These are phyloP conservation scores for Lindbergichthys nudifrons DNA, from an alignment of 2,797 vertebrate genomes.

Conservation along the genomic window DNA sequence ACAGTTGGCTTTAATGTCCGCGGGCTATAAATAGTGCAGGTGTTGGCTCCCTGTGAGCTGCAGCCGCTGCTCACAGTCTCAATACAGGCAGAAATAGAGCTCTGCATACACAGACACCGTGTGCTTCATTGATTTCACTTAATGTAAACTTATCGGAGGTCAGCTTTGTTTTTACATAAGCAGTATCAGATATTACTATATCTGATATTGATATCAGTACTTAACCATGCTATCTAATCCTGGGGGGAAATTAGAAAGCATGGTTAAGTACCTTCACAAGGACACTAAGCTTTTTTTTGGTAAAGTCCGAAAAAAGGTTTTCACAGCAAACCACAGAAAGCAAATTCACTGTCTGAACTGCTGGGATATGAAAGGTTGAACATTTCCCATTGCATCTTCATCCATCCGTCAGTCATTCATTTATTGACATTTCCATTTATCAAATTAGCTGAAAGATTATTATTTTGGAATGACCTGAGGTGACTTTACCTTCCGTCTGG, in stretches of 20 bases:
- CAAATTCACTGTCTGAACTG: neutral
- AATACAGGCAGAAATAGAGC: slow-evolving; percentile 40
- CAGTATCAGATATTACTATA: neutral
- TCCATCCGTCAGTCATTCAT: neutral
- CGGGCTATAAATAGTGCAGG: slow-evolving; percentile 73
- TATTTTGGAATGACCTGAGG: slow-evolving; percentile 11
- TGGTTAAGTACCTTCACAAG: neutral
- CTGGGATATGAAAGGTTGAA: neutral
- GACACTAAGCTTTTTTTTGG: no score
- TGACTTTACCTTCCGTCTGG: neutral
- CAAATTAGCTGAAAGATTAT: neutral
- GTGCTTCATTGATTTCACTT: slow-evolving; percentile 44
- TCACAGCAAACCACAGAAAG: neutral
- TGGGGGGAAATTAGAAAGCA: neutral
- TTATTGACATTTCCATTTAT: neutral
- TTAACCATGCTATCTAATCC: neutral
- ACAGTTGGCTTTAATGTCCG: slow-evolving; percentile 68
- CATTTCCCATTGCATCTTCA: neutral
- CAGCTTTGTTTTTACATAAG: slow-evolving; percentile 24
- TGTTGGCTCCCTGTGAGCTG: slow-evolving; percentile 58
- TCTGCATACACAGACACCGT: slow-evolving; percentile 27
- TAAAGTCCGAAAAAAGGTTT: neutral
- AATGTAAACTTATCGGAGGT: slow-evolving; percentile 36
- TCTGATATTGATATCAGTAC: no score
- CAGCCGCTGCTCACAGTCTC: slow-evolving; percentile 34